A percentile compares a stretch with the other conserved stretches of the same genome.
Conservation (phyloP, 2,797 vertebrate species). For the Enteromius unitaeniatus region DNA sequence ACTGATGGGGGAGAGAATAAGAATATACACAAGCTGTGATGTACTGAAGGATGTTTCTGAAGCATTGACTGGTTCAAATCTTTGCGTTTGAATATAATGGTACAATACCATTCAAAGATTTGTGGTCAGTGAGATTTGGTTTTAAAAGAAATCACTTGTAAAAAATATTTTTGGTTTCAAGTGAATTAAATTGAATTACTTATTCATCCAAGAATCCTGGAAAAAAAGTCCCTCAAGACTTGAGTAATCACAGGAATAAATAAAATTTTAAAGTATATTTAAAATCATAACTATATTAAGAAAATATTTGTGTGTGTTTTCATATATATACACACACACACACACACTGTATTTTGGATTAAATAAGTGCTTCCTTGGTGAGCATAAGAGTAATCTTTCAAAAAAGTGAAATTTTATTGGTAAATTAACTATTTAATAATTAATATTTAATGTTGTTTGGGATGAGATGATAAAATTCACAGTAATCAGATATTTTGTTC, state of each 20-base stretch:
- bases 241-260: too few species aligned
- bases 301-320: too few species aligned
- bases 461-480: not conserved
- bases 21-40: constrained; percentile 9
- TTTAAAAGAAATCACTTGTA: too few species aligned
- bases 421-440: not conserved
- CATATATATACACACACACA: too few species aligned
- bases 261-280: too few species aligned
- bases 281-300: too few species aligned
- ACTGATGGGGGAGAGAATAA: not conserved
- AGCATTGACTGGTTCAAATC: not conserved
- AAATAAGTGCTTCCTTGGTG: not conserved
- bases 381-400: not conserved
- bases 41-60: not conserved
- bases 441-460: not conserved
- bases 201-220: too few species aligned
- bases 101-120: not conserved
- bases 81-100: not conserved
- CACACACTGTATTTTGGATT: too few species aligned
- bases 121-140: not conserved
- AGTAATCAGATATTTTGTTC: not conserved
- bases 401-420: not conserved
- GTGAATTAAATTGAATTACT: too few species aligned
- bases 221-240: too few species aligned
- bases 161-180: too few species aligned